Evolutionary conservation across 2,888 invertebrate genomes (phyloP), one percentile per base, ranked within the genome.

Genomic region (Malthinus seriepunctatus): DNA sequence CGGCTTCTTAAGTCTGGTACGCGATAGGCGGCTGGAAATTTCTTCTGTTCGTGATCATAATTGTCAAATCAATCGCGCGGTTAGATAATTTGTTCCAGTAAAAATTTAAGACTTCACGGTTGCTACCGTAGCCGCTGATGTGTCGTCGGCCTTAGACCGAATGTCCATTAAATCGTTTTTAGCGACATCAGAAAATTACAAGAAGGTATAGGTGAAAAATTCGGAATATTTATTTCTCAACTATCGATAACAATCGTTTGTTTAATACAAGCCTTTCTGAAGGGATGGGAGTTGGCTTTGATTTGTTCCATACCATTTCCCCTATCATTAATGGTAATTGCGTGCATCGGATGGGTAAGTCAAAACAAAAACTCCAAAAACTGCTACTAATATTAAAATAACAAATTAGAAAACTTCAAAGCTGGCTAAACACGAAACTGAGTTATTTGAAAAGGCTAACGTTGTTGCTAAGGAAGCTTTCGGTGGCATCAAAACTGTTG

Each of bases 141-240:
- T n/a, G n/a, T n/a, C n/a, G n/a, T n/a, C n/a, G n/a, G n/a, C n/a
- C n/a, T n/a, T n/a, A n/a, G n/a, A n/a, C n/a, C n/a, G n/a, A n/a
- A n/a, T n/a, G n/a, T n/a, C n/a, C n/a, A n/a, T n/a, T n/a, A n/a
- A n/a, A n/a, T n/a, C n/a, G n/a, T n/a, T n/a, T n/a, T n/a, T 23
- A 90, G 90, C 67, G 89, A 90, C 77, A 80, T 90, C 1, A 79
- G 84, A 2, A 90, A 89, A 78, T 80, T 92, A 64, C 91, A 92
- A 78, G 91, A 91, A 64, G 93, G 93, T 9, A 85, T 93, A 37
- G 93, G 91, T 0, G 93, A 93, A 73, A 93, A 93, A 74, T 80
- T 91, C 33, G 85, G 87, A 0, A 86, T 88, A 61, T 89, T 91
- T 69, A 72, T 88, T 8, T 88, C 87, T 74, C 89, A 86, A 73